Base-by-base conservation (phyloP, 2,113 vertebrate genomes). In the Rhinoderma darwinii region DNA sequence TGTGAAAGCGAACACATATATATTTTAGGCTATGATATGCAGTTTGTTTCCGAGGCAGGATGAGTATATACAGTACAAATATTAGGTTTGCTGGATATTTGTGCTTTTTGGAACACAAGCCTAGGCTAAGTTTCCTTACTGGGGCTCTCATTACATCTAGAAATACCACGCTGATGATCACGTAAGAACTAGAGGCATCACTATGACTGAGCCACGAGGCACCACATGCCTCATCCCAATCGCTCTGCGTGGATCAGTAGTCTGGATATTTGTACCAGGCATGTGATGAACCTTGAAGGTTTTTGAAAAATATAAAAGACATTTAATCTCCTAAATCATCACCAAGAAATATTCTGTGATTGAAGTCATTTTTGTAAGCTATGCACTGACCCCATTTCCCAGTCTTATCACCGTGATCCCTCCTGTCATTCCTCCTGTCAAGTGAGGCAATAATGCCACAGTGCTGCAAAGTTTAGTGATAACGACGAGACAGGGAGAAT, bases 401-500 rank as follows among this genome's bases (percentile, higher is more conserved):
- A 12, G 66, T 35, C 66, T 37, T 20, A 22, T 56, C 76, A 37
- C 37, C 5, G 56, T 27, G 12, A 41, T 72, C 78, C 78, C 78
- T 61, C 11, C 54, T 27, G 37, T 63, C 22, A 81, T 61, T 17
- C 32, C 35, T 51, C 5, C 44, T 77, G 75, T 77, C 75, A 77
- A 1, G 20, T 1, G 4, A 54, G 76, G 47, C 78, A 27, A 63
- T 61, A 81, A 81, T 81, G 54, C 63, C 35, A 18, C 51, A 0
- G 51, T 9, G 51, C 77, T 25, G 77, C 51, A 54, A 78, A 51
- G 76, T 54, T 77, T 47, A 77, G 43, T 1, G 50, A 80, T 80
- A 41, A 25, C 20, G 14, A 22, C 9, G 47, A 35, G 75, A 25
- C 9, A 32, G 14, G 35, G 20, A n/a, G 35, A 81, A 15, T 25